Evolutionary conservation across 2,888 invertebrate species (phyloP).

Genomic region (Plebejus argus): DNA sequence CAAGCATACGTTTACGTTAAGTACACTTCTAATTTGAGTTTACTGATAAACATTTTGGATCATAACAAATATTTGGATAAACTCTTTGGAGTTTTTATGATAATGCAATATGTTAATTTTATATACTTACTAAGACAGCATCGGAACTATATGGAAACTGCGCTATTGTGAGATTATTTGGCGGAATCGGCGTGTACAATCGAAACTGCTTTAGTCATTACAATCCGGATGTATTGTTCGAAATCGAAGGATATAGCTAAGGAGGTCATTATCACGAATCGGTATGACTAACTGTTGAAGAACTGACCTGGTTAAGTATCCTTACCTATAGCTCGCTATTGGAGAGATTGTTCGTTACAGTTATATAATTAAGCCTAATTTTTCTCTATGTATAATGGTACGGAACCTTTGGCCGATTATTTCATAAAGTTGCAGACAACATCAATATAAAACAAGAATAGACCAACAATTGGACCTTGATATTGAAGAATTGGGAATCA

Average conservation of each 20-base stretch:
- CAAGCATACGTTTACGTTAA: not conserved
- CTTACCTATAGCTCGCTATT: not conserved
- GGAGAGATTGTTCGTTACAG: not conserved
- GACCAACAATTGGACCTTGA: constrained; percentile 28
- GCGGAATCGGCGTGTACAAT: not conserved
- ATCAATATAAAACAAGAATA: too few relatives aligned
- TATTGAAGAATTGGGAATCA: constrained; percentile 37
- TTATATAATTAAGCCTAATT: too few relatives aligned
- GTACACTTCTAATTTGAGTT: not conserved
- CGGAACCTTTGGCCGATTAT: too few relatives aligned
- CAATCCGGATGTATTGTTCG: constrained; percentile 39
- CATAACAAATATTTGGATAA: not conserved
- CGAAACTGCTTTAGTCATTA: constrained; percentile 36
- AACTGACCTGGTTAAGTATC: constrained; percentile 28
- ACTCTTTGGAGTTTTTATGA: too few relatives aligned
- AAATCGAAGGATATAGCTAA: constrained; percentile 35
- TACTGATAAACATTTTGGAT: not conserved
- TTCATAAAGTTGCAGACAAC: too few relatives aligned
- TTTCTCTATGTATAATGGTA: too few relatives aligned
- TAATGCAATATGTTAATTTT: too few relatives aligned
- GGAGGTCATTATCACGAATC: constrained; percentile 38
- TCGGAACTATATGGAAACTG: not conserved
- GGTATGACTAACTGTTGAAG: constrained; percentile 37
- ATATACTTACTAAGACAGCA: not conserved
- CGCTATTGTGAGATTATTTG: not conserved